Percentiles rank a stretch among this genome's conserved stretches.
These are phyloP conservation scores for Andricus grossulariae DNA, from an alignment of 1,140 invertebrate genomes.

Conservation along the genomic window DNA sequence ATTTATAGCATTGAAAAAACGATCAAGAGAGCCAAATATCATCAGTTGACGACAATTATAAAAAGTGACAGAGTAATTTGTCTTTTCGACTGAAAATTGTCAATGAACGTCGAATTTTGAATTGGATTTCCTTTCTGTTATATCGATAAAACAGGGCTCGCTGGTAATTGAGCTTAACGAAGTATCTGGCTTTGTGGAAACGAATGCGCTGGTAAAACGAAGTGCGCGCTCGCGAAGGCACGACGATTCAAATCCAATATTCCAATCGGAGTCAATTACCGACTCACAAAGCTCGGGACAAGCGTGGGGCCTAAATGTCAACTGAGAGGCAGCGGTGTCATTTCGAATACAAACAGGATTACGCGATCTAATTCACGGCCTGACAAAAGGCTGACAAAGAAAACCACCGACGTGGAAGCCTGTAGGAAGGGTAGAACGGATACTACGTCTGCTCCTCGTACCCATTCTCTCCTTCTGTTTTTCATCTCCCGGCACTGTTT, in stretches of 20 bases:
- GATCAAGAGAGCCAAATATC: background rate
- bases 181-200: slow-evolving; percentile 62
- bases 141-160: slow-evolving; percentile 56
- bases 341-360: slow-evolving; percentile 75
- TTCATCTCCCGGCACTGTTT: slow-evolving; percentile 51
- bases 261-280: slow-evolving; percentile 76
- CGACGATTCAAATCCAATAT: slow-evolving; percentile 73
- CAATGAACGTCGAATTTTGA: slow-evolving; percentile 13
- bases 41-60: background rate
- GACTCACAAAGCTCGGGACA: slow-evolving; percentile 66
- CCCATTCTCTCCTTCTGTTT: slow-evolving; percentile 50
- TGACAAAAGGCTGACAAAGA: slow-evolving; percentile 73
- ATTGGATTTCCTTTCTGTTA: slow-evolving; percentile 44
- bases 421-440: slow-evolving; percentile 52
- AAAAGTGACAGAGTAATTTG: slow-evolving; percentile 21
- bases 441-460: slow-evolving; percentile 49
- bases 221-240: slow-evolving; percentile 43
- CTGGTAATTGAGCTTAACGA: slow-evolving; percentile 71
- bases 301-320: slow-evolving; percentile 69
- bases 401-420: slow-evolving; percentile 61
- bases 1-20: background rate
- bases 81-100: slow-evolving; percentile 16
- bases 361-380: slow-evolving; percentile 73
- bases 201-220: slow-evolving; percentile 60
- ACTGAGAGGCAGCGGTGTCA: slow-evolving; percentile 72